Evolutionary conservation across 2,888 invertebrate species (phyloP), one percentile per base, ranked within the genome.

Genomic region (Graphium colonna): DNA sequence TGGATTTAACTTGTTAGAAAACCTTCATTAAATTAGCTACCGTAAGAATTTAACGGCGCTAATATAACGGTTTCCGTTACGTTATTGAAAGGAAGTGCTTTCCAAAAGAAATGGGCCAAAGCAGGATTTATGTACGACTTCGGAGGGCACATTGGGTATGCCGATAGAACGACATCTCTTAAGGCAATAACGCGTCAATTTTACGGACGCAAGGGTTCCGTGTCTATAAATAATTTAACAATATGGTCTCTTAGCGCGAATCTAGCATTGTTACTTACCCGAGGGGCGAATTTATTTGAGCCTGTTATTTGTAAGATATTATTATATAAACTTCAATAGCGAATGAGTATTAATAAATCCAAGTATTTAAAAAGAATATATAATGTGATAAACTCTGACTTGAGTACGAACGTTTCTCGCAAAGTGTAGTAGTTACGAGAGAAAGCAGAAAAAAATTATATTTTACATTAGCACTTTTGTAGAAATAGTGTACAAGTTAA

Each of bases 91-190:
- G 52, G 42, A 43, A 17, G 42, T 42, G 36, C 18, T 18, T n/a
- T n/a, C 33, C 16, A 38, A 42, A 42, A 47, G 42, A 42, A 48
- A 52, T 47, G 36, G 46, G 52, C 26, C 36, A 36, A 38, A 41
- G 47, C 42, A 38, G 41, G 42, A 47, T 52, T 52, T 52, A 52
- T 47, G 41, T 33, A 48, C 52, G 47, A 42, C 42, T 47, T 42
- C n/a, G 3, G 36, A 21, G 18, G 17, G 49, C 33, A 42, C 41
- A 41, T 48, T 52, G 36, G 42, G 42, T 43, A 52, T 43, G n/a
- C n/a, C n/a, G n/a, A n/a, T n/a, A n/a, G n/a, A n/a, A n/a, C n/a
- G n/a, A 21, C 9, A 38, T 12, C 46, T 40, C 26, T 43, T 36
- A 26, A 33, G 21, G n/a, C n/a, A n/a, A 43, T 52, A 43, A 52